Evolutionary conservation across 2,888 invertebrate genomes (phyloP).

Genomic region (Merodon equestris): DNA sequence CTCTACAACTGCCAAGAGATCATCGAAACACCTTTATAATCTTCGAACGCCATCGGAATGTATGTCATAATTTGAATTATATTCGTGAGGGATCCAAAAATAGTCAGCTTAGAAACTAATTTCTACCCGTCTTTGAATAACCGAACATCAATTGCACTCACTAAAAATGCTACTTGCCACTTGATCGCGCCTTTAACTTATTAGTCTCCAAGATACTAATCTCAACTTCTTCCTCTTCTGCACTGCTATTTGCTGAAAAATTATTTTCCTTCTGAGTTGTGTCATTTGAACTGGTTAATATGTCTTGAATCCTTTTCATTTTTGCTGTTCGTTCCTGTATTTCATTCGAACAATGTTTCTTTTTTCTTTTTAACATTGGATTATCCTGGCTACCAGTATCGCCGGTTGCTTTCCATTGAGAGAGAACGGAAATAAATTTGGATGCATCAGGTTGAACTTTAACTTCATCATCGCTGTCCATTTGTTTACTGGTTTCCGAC

Average conservation of each 20-base stretch:
- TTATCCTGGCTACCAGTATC: slow-evolving; percentile 70
- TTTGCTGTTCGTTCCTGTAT: slow-evolving; percentile 73
- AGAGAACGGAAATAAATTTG: slow-evolving; percentile 70
- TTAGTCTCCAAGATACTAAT: slow-evolving; percentile 50
- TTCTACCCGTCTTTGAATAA: too few species aligned
- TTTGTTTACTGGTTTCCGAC: slow-evolving; percentile 72
- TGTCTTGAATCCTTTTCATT: slow-evolving; percentile 76
- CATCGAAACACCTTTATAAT: too few species aligned
- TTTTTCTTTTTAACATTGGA: slow-evolving; percentile 64
- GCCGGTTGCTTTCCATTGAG: slow-evolving; percentile 77
- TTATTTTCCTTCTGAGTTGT: slow-evolving; percentile 20
- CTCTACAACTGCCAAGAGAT: too few species aligned
- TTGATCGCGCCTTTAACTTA: slow-evolving; percentile 62
- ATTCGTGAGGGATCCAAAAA: too few species aligned
- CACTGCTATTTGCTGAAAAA: slow-evolving; percentile 63
- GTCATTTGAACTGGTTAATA: slow-evolving; percentile 71
- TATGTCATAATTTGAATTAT: too few species aligned
- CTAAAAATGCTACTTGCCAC: slow-evolving; percentile 60
- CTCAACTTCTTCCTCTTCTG: slow-evolving; percentile 69
- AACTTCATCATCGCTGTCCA: slow-evolving; percentile 75
- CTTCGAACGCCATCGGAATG: too few species aligned
- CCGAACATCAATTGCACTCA: too few species aligned
- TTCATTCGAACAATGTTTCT: slow-evolving; percentile 74
- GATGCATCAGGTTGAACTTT: slow-evolving; percentile 79
- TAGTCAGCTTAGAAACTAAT: too few species aligned